These are phyloP conservation scores for Quiscalus mexicanus DNA, from an alignment of 2,113 vertebrate species.

Conservation along the genomic window DNA sequence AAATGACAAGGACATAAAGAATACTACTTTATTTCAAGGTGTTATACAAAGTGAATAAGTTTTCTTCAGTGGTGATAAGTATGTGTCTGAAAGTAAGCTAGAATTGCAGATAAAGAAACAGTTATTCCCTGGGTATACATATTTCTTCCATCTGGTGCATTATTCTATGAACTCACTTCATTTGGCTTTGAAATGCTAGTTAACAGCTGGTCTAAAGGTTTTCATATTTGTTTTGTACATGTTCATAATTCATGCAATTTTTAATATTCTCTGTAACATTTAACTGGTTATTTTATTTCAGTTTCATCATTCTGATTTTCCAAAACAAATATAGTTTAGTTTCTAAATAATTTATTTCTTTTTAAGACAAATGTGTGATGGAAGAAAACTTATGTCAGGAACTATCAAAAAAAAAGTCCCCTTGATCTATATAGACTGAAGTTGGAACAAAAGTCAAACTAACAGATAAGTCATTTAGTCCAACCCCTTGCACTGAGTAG, in stretches of 20 bases:
- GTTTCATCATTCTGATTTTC: not conserved
- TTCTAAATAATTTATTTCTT: not conserved
- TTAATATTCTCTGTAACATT: conserved; percentile 45
- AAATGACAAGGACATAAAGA: not conserved
- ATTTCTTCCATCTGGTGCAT: conserved; percentile 75
- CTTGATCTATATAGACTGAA: not conserved
- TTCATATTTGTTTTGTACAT: conserved; percentile 58
- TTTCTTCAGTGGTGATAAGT: not conserved
- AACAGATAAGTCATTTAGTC: not conserved
- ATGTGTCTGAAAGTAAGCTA: not conserved
- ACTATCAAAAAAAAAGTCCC: not conserved
- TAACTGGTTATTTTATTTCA: not conserved
- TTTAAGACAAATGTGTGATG: not conserved
- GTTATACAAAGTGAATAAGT: not conserved
- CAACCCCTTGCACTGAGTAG: not conserved
- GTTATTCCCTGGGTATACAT: conserved; percentile 35
- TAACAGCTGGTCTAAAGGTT: conserved; percentile 78
- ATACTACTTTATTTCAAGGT: not conserved
- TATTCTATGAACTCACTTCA: conserved; percentile 66
- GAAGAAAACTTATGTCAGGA: not conserved
- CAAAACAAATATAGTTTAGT: not conserved
- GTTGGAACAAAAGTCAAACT: conserved; percentile 23
- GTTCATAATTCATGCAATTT: conserved; percentile 37
- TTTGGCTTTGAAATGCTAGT: conserved; percentile 75
- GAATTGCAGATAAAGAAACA: conserved; percentile 57